Evolutionary conservation across 2,888 invertebrate genomes (phyloP), one percentile per base, ranked within the genome.

Genomic region (Apoderus coryli): DNA sequence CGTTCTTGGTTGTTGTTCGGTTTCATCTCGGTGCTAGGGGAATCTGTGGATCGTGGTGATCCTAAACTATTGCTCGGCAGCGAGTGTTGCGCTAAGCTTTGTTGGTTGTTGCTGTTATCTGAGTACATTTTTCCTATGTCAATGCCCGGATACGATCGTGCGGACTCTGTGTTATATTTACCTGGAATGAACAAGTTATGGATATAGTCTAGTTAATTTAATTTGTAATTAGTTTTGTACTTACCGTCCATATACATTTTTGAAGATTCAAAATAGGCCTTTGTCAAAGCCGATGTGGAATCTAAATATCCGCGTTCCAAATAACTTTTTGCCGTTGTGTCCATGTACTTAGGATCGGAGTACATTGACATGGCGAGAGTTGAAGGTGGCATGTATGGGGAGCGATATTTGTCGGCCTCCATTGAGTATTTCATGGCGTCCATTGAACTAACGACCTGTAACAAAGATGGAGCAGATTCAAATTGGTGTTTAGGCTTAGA

Each of bases 361-460:
- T 78, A 78, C 76, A 77, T 76, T 35, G 76, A 64, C 65, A 68
- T 67, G 35, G 68, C 63, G n/a, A 67, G 52, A n/a, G 65, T 64
- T 22, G 65, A 64, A 2, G 68, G 67, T 2, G 68, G 67, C 62
- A 69, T 72, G 59, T 78, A 79, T 1, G 70, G 63, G 12, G 73
- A 71, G 31, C 79, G 65, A 54, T 79, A 79, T 46, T 79, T 79
- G 45, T 79, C 79, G 0, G 76, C 74, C 42, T 78, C 78, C 61
- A 78, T 69, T 6, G 77, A 74, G 52, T 79, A 78, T 49, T 78
- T 78, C 75, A 78, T 77, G 10, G 71, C 69, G 49, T 79, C 79
- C 76, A 79, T 77, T 38, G 77, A 67, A 28, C 73, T 72, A 4
- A 73, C 74, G 36, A 78, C 72, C 77, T 77, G 67, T 2, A 67